Evolutionary conservation across 2,113 vertebrate genomes (phyloP).

Genomic region (Syngnathus floridae): DNA sequence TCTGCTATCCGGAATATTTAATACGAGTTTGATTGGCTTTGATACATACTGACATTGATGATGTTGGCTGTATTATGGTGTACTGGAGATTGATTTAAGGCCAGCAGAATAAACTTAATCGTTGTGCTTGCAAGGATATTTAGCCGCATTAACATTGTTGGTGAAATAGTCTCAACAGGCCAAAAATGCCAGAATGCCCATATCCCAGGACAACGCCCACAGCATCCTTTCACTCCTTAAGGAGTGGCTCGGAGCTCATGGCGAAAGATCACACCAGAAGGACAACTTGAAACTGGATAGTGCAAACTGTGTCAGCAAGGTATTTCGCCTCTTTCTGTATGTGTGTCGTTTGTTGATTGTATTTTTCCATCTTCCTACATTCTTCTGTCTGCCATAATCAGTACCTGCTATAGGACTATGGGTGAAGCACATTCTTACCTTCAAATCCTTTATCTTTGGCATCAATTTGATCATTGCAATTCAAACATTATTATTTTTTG

Average conservation of each 20-base stretch:
- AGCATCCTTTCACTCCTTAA: conserved; percentile 83
- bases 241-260: conserved; percentile 75
- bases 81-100: conserved; percentile 22
- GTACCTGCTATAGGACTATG: background rate
- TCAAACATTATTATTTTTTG: too few relatives aligned
- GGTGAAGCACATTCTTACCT: too few relatives aligned
- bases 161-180: conserved; percentile 24
- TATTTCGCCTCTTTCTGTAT: background rate
- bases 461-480: too few relatives aligned
- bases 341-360: background rate
- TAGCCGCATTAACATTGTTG: conserved; percentile 12
- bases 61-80: background rate
- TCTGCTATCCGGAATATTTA: conserved; percentile 30
- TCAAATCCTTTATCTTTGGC: too few relatives aligned
- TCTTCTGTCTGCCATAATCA: background rate
- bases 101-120: background rate
- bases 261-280: conserved; percentile 33
- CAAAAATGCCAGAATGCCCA: conserved; percentile 85
- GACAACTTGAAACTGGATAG: conserved; percentile 34
- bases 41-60: background rate
- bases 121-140: conserved; percentile 4
- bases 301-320: conserved; percentile 11
- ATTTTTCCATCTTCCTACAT: background rate
- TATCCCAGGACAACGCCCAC: conserved; percentile 89
- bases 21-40: background rate